Base-by-base conservation (phyloP, 2,113 vertebrate genomes). In the Scolopax mira region DNA sequence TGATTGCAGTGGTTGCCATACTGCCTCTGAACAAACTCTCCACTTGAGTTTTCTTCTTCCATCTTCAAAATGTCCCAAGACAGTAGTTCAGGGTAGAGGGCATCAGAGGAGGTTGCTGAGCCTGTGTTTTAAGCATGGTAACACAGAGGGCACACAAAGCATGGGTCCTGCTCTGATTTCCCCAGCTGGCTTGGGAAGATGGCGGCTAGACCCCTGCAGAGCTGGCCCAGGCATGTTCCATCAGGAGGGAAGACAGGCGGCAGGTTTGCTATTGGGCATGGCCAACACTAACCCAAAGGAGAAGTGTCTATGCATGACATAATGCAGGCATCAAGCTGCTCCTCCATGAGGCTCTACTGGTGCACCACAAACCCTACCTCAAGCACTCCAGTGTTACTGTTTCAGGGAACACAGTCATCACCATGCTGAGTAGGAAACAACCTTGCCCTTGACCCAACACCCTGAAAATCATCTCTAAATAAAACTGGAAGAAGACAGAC, bases 201-300 rank as follows among this genome's bases (percentile, higher is more conserved):
- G 22, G 21, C n/a, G 13, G 30, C 58, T 18, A 2, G 44, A 48
- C 3, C 22, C 25, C 13, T 33, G 31, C 27, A 14, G 52, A 55
- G 10, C 23, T 55, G 41, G 39, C 23, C 27, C 11, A 6, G 58
- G 11, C 5, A 5, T 1, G 16, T 25, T 52, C 28, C 1, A 0
- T 61, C 18, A 22, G 35, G 52, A 60, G 17, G 35, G 35, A 1
- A 4, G 71, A 21, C 17, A 51, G 48, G 41, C 24, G 62, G 37
- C 18, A 28, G 39, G 24, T 55, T 78, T 46, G 51, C 18, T 66
- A 2, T 23, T 11, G 44, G 33, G n/a, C 10, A 2, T 48, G n/a
- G 52, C 35, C 35, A 44, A 22, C 3, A 0, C 33, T 39, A 4
- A 14, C 6, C 12, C 23, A 12, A 11, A 39, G 39, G 28, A 61